Conservation (phyloP, 2,888 invertebrate species). For the Aphodius granarius region DNA sequence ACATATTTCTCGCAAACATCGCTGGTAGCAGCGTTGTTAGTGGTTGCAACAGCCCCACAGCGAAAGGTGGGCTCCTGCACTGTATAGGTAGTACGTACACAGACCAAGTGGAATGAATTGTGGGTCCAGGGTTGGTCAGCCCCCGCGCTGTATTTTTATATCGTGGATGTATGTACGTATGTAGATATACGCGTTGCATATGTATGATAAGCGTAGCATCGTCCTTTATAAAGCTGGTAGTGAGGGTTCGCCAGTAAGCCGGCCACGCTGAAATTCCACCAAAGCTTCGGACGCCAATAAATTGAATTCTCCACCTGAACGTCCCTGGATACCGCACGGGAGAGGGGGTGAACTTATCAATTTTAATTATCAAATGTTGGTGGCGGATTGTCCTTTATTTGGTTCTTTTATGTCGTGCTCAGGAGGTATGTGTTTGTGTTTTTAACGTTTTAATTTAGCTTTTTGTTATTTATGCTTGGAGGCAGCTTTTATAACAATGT, state of each 20-base stretch:
- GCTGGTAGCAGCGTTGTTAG: not conserved
- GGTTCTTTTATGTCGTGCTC: not conserved
- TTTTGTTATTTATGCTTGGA: not conserved
- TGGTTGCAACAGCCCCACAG: not conserved
- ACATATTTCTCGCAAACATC: not conserved
- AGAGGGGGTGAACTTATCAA: not conserved
- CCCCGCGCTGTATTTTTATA: constrained; percentile 46
- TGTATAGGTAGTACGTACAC: constrained; percentile 24
- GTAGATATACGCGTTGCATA: constrained; percentile 51
- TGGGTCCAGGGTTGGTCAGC: constrained; percentile 36
- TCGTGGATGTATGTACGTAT: constrained; percentile 48
- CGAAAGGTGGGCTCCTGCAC: not conserved
- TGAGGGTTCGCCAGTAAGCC: constrained; percentile 34
- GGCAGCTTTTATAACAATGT: too few species aligned
- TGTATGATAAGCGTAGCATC: constrained; percentile 51
- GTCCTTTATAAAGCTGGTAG: constrained; percentile 47
- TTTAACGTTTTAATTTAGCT: not conserved
- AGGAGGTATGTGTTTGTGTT: not conserved
- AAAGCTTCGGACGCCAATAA: constrained; percentile 18
- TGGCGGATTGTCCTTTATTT: not conserved
- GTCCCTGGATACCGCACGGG: not conserved
- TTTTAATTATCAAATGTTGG: constrained; percentile 3
- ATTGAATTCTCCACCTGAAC: not conserved
- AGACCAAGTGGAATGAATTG: constrained; percentile 44
- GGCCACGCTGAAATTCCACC: constrained; percentile 36